Base-by-base conservation (phyloP, 2,888 invertebrate species). In the Sarcophaga caerulescens region DNA sequence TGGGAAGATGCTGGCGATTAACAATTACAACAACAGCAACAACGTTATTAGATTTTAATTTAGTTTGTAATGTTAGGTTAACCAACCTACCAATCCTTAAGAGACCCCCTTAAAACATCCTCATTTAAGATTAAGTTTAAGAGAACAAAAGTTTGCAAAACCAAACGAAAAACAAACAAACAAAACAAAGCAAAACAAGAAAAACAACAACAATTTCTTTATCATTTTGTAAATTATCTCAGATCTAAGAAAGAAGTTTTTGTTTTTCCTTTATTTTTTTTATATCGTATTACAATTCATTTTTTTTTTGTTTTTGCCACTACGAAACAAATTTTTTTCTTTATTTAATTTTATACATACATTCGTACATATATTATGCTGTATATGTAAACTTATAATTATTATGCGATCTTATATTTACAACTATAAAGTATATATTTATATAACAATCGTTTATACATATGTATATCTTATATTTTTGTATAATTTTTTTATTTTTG, bases 1-100 rank as follows among this genome's bases (percentile, higher is more conserved):
- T 97, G 97, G 97, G 95, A 95, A 82, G 97, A 97, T 92, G 95
- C 96, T 69, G 96, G 96, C 73, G 97, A 97, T 93, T 97, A 96
- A 95, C 93, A 87, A 78, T 83, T 84, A 83, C 70, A 87, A 71
- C 71, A 52, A 52, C 52, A 52, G 2, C 52, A 52, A 52, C 52
- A 82, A 81, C 76, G 85, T 73, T 82, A 85, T 76, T 78, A 87
- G 78, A 84, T 66, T 65, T 74, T 74, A 87, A 85, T 85, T 85
- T 82, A 87, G 76, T 84, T 78, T 87, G 78, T 82, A 87, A 82
- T 69, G 69, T 44, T 11, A 60, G 23, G 69, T 44, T 11, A 60
- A 45, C 14, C 45, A 59, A 68, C 11, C 63, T 19, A 25, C 12
- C 47, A 44, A 69, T 47, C 52, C 21, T 35, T 35, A 35, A 35